Percentiles rank a stretch among this genome's conserved stretches.
Conservation (phyloP, 2,888 invertebrate species). For the Cataglyphis rosenhaueri region DNA sequence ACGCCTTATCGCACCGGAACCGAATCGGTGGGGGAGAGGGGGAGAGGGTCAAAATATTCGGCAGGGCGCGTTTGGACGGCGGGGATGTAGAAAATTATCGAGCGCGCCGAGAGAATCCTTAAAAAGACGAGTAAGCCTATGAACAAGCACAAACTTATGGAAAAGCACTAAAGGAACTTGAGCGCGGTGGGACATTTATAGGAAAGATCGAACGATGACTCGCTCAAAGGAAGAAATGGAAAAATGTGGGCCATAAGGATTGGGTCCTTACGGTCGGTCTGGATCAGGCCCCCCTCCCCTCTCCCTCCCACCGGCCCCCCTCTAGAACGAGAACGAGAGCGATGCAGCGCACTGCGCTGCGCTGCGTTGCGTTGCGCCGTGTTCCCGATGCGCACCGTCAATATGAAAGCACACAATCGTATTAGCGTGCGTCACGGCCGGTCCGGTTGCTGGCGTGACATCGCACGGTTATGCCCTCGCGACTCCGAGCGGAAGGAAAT, state of each 20-base stretch:
- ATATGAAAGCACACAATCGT: slow-evolving; percentile 24
- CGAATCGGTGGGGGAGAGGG: neutral
- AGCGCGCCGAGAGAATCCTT: slow-evolving; percentile 23
- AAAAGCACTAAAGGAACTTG: neutral
- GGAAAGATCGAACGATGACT: neutral
- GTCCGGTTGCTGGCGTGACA: slow-evolving; percentile 27
- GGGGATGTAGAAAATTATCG: slow-evolving; percentile 30
- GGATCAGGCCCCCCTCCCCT: slow-evolving; percentile 54
- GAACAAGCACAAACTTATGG: neutral
- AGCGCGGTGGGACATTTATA: neutral
- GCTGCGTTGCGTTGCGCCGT: neutral
- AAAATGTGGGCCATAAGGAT: slow-evolving; percentile 81
- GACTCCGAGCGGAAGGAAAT: slow-evolving; percentile 1
- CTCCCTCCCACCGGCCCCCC: neutral
- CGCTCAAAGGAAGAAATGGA: slow-evolving; percentile 61
- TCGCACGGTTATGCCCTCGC: neutral
- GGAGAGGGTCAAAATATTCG: slow-evolving; percentile 8
- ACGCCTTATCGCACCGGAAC: neutral
- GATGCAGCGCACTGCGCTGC: slow-evolving; percentile 16
- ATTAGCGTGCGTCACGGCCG: slow-evolving; percentile 2
- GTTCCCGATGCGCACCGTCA: neutral
- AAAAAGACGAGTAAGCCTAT: slow-evolving; percentile 14
- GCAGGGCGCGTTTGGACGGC: slow-evolving; percentile 18
- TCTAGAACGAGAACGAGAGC: neutral
- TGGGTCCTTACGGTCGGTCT: slow-evolving; percentile 74